Base-by-base conservation (phyloP, 2,113 vertebrate genomes). In the Tonatia bakeri region DNA sequence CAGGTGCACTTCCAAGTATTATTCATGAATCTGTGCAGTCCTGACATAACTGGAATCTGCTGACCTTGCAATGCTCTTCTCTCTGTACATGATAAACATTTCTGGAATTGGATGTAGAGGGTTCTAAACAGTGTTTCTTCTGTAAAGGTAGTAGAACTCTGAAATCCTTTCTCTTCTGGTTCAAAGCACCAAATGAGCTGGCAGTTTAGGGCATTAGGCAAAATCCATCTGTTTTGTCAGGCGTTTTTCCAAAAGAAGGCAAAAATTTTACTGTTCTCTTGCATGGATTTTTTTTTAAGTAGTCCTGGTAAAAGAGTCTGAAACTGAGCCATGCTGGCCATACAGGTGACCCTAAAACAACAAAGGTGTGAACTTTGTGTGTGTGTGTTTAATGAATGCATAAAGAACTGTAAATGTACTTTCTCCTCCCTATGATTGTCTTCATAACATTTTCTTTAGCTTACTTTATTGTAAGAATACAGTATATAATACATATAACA, bases 191-290 rank as follows among this genome's bases (percentile, higher is more conserved):
- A 90, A 83, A 89, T 79, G 33, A 93, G 50, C n/a, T 45, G 38
- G 26, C n/a, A 91, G 73, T 86, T 45, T 85, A 75, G 54, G 28
- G 7, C 50, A 97, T 84, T 26, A 93, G 50, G 56, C 70, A 89
- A 91, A 85, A 33, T 95, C 52, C 81, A 90, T 96, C 86, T 91
- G 77, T 83, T 94, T 77, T 72, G 33, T 70, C 14, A 93, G 89
- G 72, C 65, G 89, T 73, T 67, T 67, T 28, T 73, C 47, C 61
- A 94, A 95, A 65, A 77, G 28, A 28, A 87, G 76, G 38, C 45
- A 93, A 86, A 91, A 26, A 65, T 84, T 65, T 96, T 54, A 67
- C 22, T 91, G 95, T 90, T 83, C 19, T 81, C 47, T 70, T 83
- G 8, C 17, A 45, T 38, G 12, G 9, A 91, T n/a, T 38, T 81